Conservation (phyloP, 2,113 vertebrate genomes). For the Solea senegalensis region DNA sequence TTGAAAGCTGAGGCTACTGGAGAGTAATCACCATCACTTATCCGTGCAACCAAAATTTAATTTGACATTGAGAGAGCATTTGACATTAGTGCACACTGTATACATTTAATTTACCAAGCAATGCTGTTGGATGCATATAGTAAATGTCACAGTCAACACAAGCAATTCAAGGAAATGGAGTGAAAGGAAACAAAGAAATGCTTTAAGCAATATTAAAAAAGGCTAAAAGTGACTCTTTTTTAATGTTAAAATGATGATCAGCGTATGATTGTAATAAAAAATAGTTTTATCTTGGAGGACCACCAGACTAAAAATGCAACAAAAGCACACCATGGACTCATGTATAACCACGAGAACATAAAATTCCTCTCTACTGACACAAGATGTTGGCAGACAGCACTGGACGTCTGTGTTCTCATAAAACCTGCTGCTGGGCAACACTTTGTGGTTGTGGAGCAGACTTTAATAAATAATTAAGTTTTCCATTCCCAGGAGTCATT, state of each 20-base stretch:
- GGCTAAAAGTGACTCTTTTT: background rate
- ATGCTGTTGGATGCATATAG: background rate
- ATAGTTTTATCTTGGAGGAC: background rate
- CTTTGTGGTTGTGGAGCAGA: conserved; percentile 28
- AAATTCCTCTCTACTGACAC: conserved; percentile 35
- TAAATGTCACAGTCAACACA: conserved; percentile 2
- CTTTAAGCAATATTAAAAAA: background rate
- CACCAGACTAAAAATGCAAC: background rate
- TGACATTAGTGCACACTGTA: background rate
- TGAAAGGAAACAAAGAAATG: background rate
- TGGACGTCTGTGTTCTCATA: conserved; percentile 39
- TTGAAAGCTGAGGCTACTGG: background rate
- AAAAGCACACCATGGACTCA: background rate
- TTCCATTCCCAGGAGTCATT: background rate
- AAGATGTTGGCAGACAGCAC: conserved; percentile 31
- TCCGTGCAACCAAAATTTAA: background rate
- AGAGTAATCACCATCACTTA: background rate
- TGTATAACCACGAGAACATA: background rate
- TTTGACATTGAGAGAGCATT: background rate
- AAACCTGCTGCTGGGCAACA: conserved; percentile 61
- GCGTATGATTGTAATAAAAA: background rate
- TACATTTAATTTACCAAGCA: background rate
- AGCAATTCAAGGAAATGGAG: background rate
- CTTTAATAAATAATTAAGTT: conserved; percentile 42
- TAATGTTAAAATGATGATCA: background rate